Percentiles rank a stretch among this genome's conserved stretches.
Evolutionary conservation across 2,113 vertebrate species (phyloP).

Genomic region (Alligator sinensis): DNA sequence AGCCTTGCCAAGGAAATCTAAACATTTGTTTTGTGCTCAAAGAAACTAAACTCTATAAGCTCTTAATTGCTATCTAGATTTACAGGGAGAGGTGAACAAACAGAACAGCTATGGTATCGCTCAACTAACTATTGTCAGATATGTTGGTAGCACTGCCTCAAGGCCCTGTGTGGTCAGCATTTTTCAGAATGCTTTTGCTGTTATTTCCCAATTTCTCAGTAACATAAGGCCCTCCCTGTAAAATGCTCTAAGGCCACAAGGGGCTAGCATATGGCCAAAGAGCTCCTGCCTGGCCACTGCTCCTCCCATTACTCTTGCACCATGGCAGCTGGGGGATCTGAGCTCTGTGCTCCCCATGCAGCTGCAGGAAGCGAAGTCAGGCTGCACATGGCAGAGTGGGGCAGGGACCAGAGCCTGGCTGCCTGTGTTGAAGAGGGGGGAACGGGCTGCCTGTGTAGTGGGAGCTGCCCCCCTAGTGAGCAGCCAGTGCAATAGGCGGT

Average conservation of each 20-base stretch:
- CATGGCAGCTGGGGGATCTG: neutral
- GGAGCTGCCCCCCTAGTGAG: neutral
- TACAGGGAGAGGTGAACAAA: neutral
- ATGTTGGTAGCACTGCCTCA: neutral
- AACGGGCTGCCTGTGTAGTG: too few species aligned
- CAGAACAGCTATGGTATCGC: neutral
- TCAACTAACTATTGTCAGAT: slow-evolving; percentile 7
- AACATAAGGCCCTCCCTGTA: neutral
- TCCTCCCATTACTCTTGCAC: too few species aligned
- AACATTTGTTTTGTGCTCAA: neutral
- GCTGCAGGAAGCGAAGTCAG: too few species aligned
- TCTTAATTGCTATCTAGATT: neutral
- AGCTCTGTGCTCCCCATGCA: too few species aligned
- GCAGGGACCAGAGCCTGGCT: too few species aligned
- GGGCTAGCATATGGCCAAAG: too few species aligned
- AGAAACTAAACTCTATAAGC: neutral
- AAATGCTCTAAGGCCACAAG: too few species aligned
- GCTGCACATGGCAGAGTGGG: too few species aligned
- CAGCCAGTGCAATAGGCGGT: too few species aligned
- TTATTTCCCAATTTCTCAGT: neutral
- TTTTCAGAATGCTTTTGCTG: neutral
- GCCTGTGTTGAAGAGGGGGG: too few species aligned
- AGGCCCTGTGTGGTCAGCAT: slow-evolving; percentile 12
- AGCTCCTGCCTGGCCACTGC: too few species aligned
- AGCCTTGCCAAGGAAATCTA: neutral